Conservation (phyloP, 2,888 invertebrate species). For the Dermolepida albohirtum region DNA sequence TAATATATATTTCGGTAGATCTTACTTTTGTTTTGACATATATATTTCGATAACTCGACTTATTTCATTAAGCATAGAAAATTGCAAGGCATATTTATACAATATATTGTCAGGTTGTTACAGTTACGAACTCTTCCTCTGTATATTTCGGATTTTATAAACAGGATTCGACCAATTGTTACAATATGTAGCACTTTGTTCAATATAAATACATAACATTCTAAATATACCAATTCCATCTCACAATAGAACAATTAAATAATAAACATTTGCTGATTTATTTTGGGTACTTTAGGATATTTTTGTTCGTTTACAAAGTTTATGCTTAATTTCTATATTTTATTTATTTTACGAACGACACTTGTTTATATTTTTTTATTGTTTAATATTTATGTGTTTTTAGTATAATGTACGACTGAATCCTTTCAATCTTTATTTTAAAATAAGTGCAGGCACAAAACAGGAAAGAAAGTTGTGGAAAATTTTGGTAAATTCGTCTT, state of each 20-base stretch:
- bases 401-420: too few species aligned
- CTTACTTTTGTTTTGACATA: neutral
- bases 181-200: constrained; percentile 17
- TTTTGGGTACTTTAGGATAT: constrained; percentile 3
- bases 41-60: constrained; percentile 9
- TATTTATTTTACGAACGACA: too few species aligned
- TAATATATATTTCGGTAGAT: neutral
- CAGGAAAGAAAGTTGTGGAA: too few species aligned
- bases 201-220: constrained; percentile 6
- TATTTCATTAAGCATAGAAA: constrained; percentile 6
- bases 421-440: too few species aligned
- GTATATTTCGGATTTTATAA: constrained; percentile 23
- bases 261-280: constrained; percentile 15
- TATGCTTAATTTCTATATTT: too few species aligned
- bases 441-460: too few species aligned
- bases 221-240: constrained; percentile 15
- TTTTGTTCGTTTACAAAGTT: too few species aligned
- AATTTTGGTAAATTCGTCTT: too few species aligned
- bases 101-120: constrained; percentile 19
- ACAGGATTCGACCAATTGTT: constrained; percentile 27
- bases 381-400: too few species aligned
- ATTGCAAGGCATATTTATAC: constrained; percentile 24
- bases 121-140: constrained; percentile 13
- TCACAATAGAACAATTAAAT: constrained; percentile 28
- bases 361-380: too few species aligned